Evolutionary conservation across 2,113 vertebrate species (phyloP), one percentile per base, ranked within the genome.

Genomic region (Sturnira hondurensis): DNA sequence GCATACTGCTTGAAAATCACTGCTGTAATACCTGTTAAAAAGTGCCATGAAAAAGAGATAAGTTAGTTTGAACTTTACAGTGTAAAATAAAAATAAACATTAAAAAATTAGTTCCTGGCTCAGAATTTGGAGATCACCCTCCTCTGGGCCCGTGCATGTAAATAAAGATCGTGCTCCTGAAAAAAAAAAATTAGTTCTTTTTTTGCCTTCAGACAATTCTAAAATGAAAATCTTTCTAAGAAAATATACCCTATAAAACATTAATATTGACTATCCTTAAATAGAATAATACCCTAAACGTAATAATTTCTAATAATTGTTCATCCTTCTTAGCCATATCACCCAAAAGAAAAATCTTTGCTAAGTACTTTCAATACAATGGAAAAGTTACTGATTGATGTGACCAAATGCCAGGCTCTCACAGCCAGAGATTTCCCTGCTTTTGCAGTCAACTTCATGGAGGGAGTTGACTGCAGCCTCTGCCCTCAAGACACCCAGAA

Each of bases 201-300:
- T 92, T 92, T 73, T 63, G 52, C 81, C 56, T 90, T 86, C 67
- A 86, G 67, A 56, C 54, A 74, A 82, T 68, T 86, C 78, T 89
- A 84, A 93, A 93, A 65, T 71, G 20, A 89, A 90, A 73, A 61
- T n/a, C 56, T 71, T 93, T 26, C 80, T 58, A 56, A 89, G 61
- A 83, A 91, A 77, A 88, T 38, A 5, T 36, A 41, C n/a, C 19
- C 47, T 47, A 38, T 61, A 70, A 58, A 85, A 93, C 77, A 71
- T 58, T 71, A 56, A 84, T 84, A 65, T 43, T 92, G 38, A 41
- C 70, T 68, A 16, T 65, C 28, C 31, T 68, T 82, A 65, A 85
- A 12, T 50, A 38, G 17, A 43, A 19, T 78, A 43, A 19, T 78
- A 70, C 14, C 50, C n/a, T 38, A 94, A 61, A 45, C 56, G 71